Evolutionary conservation across 2,113 vertebrate genomes (phyloP), one percentile per base, ranked within the genome.

Genomic region (Podarcis raffonei): DNA sequence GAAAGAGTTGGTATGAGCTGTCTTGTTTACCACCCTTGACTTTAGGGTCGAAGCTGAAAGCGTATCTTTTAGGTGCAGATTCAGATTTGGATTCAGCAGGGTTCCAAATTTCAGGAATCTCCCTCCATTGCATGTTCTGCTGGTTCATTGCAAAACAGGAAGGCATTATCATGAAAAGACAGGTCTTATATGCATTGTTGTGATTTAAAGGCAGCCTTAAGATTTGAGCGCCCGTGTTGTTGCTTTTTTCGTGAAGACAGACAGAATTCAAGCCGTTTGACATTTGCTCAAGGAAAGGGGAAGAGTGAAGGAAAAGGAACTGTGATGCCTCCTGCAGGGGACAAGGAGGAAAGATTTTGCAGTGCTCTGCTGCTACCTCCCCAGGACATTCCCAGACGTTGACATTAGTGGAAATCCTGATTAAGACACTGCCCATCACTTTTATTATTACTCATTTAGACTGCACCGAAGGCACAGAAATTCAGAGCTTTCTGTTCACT

Each of bases 311-410:
- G 62, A 39, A 42, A 37, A 84, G 23, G 6, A 25, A 11, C 6
- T 8, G 23, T 27, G 32, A 48, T 69, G 42, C n/a, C 62, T 25
- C 42, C 74, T 78, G 5, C 2, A 39, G 18, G 30, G 25, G 11
- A 20, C 32, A 32, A 79, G n/a, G 25, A 87, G 42, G 65, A 81
- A 87, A 81, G 16, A 53, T 69, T 65, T 25, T 39, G 32, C 62
- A 37, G 32, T 2, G 65, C 48, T 48, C 13, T 62, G 42, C 11
- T 78, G 16, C 42, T 87, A 59, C 68, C 35, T 87, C 77, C n/a
- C 86, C 42, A 72, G 78, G 48, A 87, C 77, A 87, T 87, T 87
- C 86, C 86, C 86, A 87, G 85, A 77, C 85, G 80, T 16, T 81
- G 78, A 87, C 78, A 72, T 35, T 68, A 80, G 42, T 80, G 82